Evolutionary conservation across 2,113 vertebrate species (phyloP).

Genomic region (Rhipidura dahli): DNA sequence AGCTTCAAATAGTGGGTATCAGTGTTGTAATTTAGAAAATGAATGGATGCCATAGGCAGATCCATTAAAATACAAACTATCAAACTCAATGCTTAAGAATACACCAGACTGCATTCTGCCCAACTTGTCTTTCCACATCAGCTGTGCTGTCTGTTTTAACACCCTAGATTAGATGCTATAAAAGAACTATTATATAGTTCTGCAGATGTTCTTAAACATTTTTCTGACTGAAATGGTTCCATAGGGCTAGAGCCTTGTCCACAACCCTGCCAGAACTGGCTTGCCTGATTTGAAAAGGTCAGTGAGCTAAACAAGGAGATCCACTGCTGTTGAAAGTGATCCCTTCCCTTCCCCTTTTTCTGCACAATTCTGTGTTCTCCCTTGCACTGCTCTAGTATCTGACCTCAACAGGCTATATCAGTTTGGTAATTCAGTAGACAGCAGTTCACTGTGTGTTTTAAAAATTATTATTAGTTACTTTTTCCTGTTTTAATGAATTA

Average conservation of each 20-base stretch:
- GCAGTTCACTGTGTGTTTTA: not conserved
- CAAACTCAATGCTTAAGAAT: not conserved
- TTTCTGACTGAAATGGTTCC: not conserved
- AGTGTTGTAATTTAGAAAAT: not conserved
- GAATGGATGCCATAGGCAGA: not conserved
- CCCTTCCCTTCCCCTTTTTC: not conserved
- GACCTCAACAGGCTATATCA: not conserved
- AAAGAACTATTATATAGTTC: not conserved
- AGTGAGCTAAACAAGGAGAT: not conserved
- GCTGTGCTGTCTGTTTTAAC: not conserved
- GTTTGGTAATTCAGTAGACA: not conserved
- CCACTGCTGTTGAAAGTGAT: not conserved
- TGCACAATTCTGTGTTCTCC: not conserved
- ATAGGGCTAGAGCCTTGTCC: not conserved
- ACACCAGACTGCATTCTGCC: not conserved
- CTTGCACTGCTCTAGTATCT: not conserved
- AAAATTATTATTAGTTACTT: not conserved
- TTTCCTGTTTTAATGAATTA: not conserved
- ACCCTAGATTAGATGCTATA: not conserved
- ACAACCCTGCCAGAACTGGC: not conserved
- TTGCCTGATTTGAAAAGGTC: not conserved
- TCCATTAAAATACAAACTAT: not conserved
- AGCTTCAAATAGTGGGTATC: not conserved
- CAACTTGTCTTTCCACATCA: not conserved
- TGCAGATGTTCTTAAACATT: not conserved